Conservation (phyloP, 2,797 vertebrate genomes). For the Octomys mimax region DNA sequence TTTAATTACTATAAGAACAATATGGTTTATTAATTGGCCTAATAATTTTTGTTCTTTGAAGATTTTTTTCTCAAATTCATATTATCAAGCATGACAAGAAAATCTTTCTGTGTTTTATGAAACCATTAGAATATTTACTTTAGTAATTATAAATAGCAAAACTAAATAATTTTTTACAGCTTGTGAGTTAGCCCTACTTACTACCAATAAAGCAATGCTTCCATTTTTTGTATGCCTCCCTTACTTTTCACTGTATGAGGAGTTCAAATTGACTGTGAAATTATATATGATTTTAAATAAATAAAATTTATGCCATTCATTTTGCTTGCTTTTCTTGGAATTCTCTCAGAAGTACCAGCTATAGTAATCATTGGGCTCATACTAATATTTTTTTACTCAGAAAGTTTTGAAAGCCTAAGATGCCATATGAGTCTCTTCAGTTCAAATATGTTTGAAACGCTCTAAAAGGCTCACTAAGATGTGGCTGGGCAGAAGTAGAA, state of each 20-base stretch:
- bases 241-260: not conserved
- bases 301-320: not conserved
- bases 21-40: not conserved
- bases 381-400: slow-evolving; percentile 9
- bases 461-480: slow-evolving; percentile 14
- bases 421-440: not conserved
- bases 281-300: slow-evolving; percentile 40
- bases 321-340: slow-evolving; percentile 40
- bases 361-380: not conserved
- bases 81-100: not conserved
- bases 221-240: slow-evolving; percentile 2
- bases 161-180: not conserved
- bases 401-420: not conserved
- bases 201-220: slow-evolving; percentile 39
- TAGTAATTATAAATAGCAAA: slow-evolving; percentile 24
- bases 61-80: not conserved
- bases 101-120: not conserved
- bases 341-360: not conserved
- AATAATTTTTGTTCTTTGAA: not conserved
- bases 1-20: slow-evolving; percentile 25
- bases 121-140: not conserved
- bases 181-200: not conserved
- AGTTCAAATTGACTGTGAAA: slow-evolving; percentile 1
- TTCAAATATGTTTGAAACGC: slow-evolving; percentile 50
- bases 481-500: not conserved